Evolutionary conservation across 2,888 invertebrate species (phyloP).

Genomic region (Brachypalpus laphriformis): DNA sequence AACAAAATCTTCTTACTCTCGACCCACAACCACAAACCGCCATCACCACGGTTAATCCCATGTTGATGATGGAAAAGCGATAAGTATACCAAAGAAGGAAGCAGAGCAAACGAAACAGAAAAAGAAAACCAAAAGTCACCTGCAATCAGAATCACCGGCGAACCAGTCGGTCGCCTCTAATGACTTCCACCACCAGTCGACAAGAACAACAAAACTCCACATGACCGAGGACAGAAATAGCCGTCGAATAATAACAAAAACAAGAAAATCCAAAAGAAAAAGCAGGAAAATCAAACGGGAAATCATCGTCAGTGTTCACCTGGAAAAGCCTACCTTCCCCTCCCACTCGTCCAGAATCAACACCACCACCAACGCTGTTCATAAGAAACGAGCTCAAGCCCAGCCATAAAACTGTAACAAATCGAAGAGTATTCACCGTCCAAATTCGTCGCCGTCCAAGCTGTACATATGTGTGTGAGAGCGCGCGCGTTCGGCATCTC

Average conservation of each 20-base stretch:
- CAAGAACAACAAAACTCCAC: slow-evolving; percentile 42
- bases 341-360: not conserved
- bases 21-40: slow-evolving; percentile 22
- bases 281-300: slow-evolving; percentile 63
- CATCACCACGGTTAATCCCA: slow-evolving; percentile 29
- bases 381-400: slow-evolving; percentile 45
- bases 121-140: slow-evolving; percentile 54
- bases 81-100: slow-evolving; percentile 52
- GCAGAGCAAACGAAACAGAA: slow-evolving; percentile 1
- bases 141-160: slow-evolving; percentile 61
- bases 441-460: slow-evolving; percentile 42
- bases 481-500: slow-evolving; percentile 54
- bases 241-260: slow-evolving; percentile 60
- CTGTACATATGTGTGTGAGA: not conserved
- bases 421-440: slow-evolving; percentile 46
- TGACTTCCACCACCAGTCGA: slow-evolving; percentile 52
- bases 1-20: not conserved
- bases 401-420: slow-evolving; percentile 50
- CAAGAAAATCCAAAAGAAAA: slow-evolving; percentile 50
- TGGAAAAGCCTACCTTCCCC: slow-evolving; percentile 47
- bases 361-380: slow-evolving; percentile 54
- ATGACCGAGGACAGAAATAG: slow-evolving; percentile 64
- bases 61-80: slow-evolving; percentile 50
- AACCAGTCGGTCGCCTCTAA: slow-evolving; percentile 47
- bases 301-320: slow-evolving; percentile 68